Evolutionary conservation across 2,797 vertebrate species (phyloP), one percentile per base, ranked within the genome.

Genomic region (Gobionotothen gibberifrons): DNA sequence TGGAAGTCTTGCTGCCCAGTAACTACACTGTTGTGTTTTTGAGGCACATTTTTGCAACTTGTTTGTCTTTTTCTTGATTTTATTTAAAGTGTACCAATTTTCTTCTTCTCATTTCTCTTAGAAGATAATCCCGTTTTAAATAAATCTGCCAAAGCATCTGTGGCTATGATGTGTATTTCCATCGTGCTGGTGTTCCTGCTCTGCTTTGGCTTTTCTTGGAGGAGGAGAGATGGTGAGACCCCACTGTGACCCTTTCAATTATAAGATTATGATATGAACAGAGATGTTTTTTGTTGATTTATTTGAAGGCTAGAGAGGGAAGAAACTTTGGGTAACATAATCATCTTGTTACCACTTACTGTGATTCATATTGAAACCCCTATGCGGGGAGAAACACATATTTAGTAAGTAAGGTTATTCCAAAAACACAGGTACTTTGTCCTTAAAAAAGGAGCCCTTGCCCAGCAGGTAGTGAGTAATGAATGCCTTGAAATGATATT

Each of bases 151-250:
- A 96, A 96, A 88, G 95, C 95, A 2, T 94, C 94, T 0, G 93
- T 95, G 62, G 93, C 94, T 3, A 81, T 95, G 89, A 95, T 96
- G 94, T 91, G 92, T 17, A 95, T 96, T 63, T 95, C 95, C n/a
- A 70, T 96, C 43, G 92, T 95, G 9, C 88, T 96, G 43, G 92
- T 95, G 49, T 89, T 95, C 78, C 88, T 96, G 85, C 93, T 96
- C 52, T 95, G 94, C 67, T 94, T 95, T 46, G 93, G 94, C n/a
- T 95, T 95, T 78, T 95, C 95, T n/a, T 95, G 95, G 94, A 92
- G 91, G 52, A 93, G 90, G 76, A 92, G 92, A 51, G 95, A 95
- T 48, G 94, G 95, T 95, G 80, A 91, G 91, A 46, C 4, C 0
- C 48, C 36, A 22, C 43, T 6, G 51, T 57, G 29, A 63, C 15